Evolutionary conservation across 2,113 vertebrate genomes (phyloP).

Genomic region (Mesoclemmys tuberculata): DNA sequence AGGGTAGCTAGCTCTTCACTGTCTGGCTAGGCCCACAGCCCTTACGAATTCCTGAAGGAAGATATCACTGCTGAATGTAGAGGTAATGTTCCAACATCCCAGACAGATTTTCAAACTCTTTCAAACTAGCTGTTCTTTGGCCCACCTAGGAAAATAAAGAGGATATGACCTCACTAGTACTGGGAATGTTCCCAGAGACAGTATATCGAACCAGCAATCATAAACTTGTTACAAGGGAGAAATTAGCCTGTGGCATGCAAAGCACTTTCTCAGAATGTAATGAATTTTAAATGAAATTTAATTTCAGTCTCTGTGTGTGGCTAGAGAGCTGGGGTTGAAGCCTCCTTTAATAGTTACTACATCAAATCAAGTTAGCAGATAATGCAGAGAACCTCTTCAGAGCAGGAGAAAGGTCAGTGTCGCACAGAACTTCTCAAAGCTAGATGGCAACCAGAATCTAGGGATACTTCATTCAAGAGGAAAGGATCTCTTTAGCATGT

Average conservation of each 20-base stretch:
- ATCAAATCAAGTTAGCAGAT: background rate
- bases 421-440: background rate
- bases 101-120: background rate
- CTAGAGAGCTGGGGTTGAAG: accelerated
- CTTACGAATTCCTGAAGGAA: background rate
- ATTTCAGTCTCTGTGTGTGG: accelerated
- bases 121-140: background rate
- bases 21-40: too few relatives aligned
- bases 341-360: background rate
- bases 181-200: background rate
- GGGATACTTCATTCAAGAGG: accelerated
- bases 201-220: background rate
- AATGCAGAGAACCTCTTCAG: background rate
- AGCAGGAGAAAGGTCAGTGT: background rate
- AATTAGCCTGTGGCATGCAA: background rate
- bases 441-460: accelerated
- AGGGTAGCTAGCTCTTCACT: too few relatives aligned
- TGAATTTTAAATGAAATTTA: background rate
- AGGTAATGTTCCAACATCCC: background rate
- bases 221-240: background rate
- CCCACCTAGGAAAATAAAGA: background rate
- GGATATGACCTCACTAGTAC: background rate
- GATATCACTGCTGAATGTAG: background rate
- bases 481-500: background rate
- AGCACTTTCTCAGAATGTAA: background rate